A percentile compares a stretch with the other conserved stretches of the same genome.
These are phyloP conservation scores for Polypedilum vanderplanki DNA, from an alignment of 1,140 invertebrate genomes.

Conservation along the genomic window DNA sequence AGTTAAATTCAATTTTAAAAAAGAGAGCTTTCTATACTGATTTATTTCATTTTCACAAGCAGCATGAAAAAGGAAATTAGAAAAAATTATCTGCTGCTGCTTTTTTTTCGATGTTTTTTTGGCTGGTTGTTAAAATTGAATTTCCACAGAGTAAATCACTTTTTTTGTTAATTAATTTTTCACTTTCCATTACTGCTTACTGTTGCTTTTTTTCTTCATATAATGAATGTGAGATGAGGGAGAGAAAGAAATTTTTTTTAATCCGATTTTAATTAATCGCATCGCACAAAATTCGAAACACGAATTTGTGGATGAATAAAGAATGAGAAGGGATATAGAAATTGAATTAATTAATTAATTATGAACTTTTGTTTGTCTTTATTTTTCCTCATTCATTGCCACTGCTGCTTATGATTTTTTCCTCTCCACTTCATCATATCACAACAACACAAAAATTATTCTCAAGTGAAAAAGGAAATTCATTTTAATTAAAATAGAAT, in stretches of 20 bases:
- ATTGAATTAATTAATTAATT: conserved; percentile 3
- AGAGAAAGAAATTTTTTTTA: background rate
- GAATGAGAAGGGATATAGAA: background rate
- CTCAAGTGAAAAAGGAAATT: background rate
- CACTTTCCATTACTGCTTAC: background rate
- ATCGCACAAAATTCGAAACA: background rate
- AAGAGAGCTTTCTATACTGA: too few relatives aligned
- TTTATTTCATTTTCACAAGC: too few relatives aligned
- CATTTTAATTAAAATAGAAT: background rate
- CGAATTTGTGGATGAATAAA: too few relatives aligned
- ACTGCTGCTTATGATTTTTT: background rate
- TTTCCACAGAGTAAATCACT: background rate
- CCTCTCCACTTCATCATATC: background rate
- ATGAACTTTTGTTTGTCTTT: background rate
- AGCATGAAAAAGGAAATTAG: too few relatives aligned
- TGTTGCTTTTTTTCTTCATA: background rate
- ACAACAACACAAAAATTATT: background rate
- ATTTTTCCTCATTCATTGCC: background rate
- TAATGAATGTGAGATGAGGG: background rate
- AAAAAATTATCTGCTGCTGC: too few relatives aligned
- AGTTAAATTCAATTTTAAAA: too few relatives aligned
- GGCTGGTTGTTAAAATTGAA: background rate
- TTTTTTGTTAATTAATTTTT: conserved; percentile 8
- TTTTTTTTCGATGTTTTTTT: too few relatives aligned
- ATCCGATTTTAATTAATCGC: conserved; percentile 7